Percentiles rank a stretch among this genome's conserved stretches.
Conservation (phyloP, 2,888 invertebrate species). For the Sericinus montela region DNA sequence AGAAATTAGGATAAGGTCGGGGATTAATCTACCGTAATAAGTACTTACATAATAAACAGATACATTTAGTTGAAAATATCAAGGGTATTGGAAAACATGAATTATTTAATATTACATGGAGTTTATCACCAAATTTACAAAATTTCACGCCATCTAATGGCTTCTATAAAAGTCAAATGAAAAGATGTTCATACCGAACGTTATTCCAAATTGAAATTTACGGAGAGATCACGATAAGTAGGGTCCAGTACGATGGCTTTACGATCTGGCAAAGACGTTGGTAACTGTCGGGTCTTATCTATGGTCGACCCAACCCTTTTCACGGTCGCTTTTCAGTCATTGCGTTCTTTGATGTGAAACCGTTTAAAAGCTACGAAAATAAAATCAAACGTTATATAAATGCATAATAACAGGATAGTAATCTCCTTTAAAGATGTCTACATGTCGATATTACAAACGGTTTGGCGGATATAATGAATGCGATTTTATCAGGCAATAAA, state of each 20-base stretch:
- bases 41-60: neutral
- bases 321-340: slow-evolving; percentile 49
- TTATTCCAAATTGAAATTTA: slow-evolving; percentile 60
- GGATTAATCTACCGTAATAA: slow-evolving; percentile 17
- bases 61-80: too few species aligned
- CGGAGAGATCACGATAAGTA: slow-evolving; percentile 56
- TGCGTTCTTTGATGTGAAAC: slow-evolving; percentile 36
- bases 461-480: too few species aligned
- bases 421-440: too few species aligned
- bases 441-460: too few species aligned
- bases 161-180: neutral
- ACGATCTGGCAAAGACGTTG: slow-evolving; percentile 65
- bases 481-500: too few species aligned
- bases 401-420: neutral
- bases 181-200: slow-evolving; percentile 28
- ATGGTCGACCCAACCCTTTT: slow-evolving; percentile 67
- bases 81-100: too few species aligned
- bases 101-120: too few species aligned
- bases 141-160: too few species aligned
- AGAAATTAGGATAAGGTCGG: slow-evolving; percentile 45
- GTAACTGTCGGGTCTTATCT: slow-evolving; percentile 67
- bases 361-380: slow-evolving; percentile 17
- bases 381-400: slow-evolving; percentile 1
- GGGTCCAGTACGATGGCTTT: slow-evolving; percentile 52
- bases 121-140: too few species aligned